phyloP scores from a whole-genome alignment of 2,888 invertebrate genomes.

The Stegophylla sp. region DNA sequence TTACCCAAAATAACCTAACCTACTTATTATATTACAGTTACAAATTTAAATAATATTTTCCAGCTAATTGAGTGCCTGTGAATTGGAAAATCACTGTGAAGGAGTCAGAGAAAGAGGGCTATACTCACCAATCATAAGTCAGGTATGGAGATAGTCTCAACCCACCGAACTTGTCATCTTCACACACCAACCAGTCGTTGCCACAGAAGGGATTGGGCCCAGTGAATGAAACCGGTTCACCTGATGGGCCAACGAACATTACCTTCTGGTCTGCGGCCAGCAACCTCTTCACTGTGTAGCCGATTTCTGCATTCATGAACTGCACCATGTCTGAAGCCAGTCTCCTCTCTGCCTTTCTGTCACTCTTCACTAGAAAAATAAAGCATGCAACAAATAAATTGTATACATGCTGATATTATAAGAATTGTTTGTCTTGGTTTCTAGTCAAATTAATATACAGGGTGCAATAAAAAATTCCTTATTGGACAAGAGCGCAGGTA shows the following conservation, averaged over 20 bases:
- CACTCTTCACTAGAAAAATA: constrained; percentile 39
- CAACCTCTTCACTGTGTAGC: constrained; percentile 81
- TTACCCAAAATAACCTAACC: too few relatives aligned
- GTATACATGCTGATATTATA: background rate
- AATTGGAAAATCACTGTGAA: too few relatives aligned
- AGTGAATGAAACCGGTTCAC: constrained; percentile 33
- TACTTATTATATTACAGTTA: too few relatives aligned
- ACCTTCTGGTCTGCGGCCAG: constrained; percentile 84
- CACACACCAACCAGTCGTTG: constrained; percentile 64
- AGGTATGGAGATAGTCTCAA: constrained; percentile 81
- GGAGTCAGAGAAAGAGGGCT: too few relatives aligned
- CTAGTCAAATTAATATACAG: too few relatives aligned
- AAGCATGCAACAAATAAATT: too few relatives aligned
- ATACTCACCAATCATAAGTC: constrained; percentile 76
- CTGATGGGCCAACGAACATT: constrained; percentile 70
- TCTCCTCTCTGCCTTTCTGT: constrained; percentile 61
- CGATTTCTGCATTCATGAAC: constrained; percentile 77
- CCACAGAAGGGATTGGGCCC: constrained; percentile 44
- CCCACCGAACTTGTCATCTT: constrained; percentile 81
- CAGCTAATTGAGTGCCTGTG: too few relatives aligned
- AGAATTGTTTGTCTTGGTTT: too few relatives aligned
- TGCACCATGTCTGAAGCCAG: constrained; percentile 70
- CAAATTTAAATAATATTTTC: too few relatives aligned
- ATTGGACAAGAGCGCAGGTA: too few relatives aligned
- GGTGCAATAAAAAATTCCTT: too few relatives aligned